phyloP scores from a whole-genome alignment of 2,888 invertebrate species.

The Coleophora deauratella region DNA sequence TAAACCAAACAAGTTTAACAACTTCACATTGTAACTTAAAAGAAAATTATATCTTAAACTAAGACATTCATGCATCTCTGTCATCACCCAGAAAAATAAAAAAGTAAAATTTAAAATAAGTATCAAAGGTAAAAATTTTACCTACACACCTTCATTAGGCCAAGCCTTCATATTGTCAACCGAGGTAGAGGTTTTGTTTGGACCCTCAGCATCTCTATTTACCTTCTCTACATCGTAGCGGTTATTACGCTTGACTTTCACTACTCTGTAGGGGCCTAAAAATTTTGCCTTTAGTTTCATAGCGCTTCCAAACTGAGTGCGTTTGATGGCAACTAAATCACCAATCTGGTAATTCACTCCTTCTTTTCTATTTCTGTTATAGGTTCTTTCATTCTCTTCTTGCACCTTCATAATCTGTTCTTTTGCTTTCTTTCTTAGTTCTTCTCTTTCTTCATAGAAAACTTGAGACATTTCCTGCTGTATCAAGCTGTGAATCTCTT shows the following conservation, averaged over 20 bases:
- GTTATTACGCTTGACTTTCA: conserved; percentile 7
- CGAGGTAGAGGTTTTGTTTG: conserved; percentile 4
- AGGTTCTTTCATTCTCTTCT: conserved; percentile 9
- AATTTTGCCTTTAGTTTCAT: conserved; percentile 14
- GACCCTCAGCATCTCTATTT: conserved; percentile 6
- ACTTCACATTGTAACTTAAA: too few relatives aligned
- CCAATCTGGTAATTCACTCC: conserved; percentile 9
- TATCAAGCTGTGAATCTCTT: conserved; percentile 3
- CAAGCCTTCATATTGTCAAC: conserved; percentile 3
- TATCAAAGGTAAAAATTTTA: too few relatives aligned
- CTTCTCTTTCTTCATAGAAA: conserved; percentile 6
- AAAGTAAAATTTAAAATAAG: too few relatives aligned
- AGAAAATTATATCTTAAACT: too few relatives aligned
- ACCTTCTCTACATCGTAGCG: conserved; percentile 15
- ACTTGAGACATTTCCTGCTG: conserved; percentile 1
- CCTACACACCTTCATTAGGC: background rate
- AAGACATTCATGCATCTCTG: too few relatives aligned
- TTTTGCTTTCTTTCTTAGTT: conserved; percentile 10
- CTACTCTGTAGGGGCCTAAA: conserved; percentile 9
- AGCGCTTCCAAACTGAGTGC: too few relatives aligned
- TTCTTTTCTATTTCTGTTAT: conserved; percentile 10
- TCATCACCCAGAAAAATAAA: too few relatives aligned
- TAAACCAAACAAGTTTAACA: too few relatives aligned
- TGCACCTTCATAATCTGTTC: conserved; percentile 11
- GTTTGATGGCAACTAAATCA: conserved; percentile 15